phyloP scores from a whole-genome alignment of 2,113 vertebrate genomes.

The Muscicapa adusta region DNA sequence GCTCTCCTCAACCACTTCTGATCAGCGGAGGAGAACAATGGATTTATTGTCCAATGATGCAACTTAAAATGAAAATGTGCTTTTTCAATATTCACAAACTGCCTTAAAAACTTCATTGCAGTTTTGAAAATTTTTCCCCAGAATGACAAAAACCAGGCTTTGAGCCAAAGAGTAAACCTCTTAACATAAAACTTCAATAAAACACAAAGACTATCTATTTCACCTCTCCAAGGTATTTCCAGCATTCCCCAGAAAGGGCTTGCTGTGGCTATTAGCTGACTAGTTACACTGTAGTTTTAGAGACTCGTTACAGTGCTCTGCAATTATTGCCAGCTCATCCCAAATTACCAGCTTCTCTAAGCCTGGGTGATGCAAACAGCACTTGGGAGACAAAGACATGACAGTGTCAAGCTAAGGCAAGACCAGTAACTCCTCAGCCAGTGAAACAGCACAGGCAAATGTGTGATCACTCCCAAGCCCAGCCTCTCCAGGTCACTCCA shows the following conservation, averaged over 20 bases:
- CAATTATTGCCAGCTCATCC: slow-evolving; percentile 53
- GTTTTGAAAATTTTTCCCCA: background rate
- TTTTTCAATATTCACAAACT: background rate
- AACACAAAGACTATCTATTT: slow-evolving; percentile 28
- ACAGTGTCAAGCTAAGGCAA: background rate
- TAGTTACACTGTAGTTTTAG: background rate
- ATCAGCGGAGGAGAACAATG: background rate
- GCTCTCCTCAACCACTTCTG: background rate
- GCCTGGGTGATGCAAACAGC: slow-evolving; percentile 9
- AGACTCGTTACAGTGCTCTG: slow-evolving; percentile 1
- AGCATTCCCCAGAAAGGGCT: background rate
- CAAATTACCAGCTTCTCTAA: slow-evolving; percentile 45
- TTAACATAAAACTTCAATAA: slow-evolving; percentile 13
- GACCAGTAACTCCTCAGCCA: background rate
- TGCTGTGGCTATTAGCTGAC: slow-evolving; percentile 19
- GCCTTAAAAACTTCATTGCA: background rate
- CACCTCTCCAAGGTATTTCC: background rate
- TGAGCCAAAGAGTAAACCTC: background rate
- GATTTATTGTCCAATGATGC: background rate
- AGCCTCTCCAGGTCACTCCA: background rate
- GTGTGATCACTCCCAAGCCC: background rate
- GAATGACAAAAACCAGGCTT: background rate
- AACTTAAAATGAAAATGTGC: background rate
- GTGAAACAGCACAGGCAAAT: background rate
- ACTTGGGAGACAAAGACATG: background rate